Conservation (phyloP, 2,797 vertebrate genomes). For the Melanotaenia parkinsoni region DNA sequence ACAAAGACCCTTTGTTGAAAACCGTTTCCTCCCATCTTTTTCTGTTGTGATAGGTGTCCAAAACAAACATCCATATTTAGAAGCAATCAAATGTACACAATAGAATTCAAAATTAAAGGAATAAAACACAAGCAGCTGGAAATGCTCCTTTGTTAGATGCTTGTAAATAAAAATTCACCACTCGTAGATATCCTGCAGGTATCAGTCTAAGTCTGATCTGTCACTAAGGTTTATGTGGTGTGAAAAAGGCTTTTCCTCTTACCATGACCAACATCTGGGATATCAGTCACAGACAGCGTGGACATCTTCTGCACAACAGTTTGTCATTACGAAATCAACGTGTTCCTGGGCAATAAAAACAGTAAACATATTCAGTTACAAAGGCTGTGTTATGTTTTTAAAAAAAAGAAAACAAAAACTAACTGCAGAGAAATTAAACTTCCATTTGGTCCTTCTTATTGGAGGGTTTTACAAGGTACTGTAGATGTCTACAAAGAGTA, state of each 20-base stretch:
- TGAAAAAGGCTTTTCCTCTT: conserved; percentile 51
- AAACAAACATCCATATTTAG: conserved; percentile 6
- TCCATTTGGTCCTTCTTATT: background rate
- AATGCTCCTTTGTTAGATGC: background rate
- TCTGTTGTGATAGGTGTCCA: conserved; percentile 21
- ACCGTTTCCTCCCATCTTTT: background rate
- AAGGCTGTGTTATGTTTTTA: background rate
- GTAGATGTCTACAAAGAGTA: background rate
- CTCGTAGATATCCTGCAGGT: background rate
- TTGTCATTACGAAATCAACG: conserved; percentile 86
- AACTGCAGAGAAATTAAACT: background rate
- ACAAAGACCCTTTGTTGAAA: background rate
- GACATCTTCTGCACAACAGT: conserved; percentile 87
- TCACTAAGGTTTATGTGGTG: background rate
- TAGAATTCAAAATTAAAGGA: background rate
- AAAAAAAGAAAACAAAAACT: background rate
- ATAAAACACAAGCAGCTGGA: background rate
- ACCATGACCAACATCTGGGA: conserved; percentile 89
- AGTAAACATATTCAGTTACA: background rate
- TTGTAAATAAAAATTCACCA: conserved; percentile 17
- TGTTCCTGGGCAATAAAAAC: conserved; percentile 66
- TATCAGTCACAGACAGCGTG: conserved; percentile 85
- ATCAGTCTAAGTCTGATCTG: background rate
- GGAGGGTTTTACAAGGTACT: background rate
- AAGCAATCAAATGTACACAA: conserved; percentile 1